These are phyloP conservation scores for Moxostoma hubbsi DNA, from an alignment of 2,797 vertebrate species.

Conservation along the genomic window DNA sequence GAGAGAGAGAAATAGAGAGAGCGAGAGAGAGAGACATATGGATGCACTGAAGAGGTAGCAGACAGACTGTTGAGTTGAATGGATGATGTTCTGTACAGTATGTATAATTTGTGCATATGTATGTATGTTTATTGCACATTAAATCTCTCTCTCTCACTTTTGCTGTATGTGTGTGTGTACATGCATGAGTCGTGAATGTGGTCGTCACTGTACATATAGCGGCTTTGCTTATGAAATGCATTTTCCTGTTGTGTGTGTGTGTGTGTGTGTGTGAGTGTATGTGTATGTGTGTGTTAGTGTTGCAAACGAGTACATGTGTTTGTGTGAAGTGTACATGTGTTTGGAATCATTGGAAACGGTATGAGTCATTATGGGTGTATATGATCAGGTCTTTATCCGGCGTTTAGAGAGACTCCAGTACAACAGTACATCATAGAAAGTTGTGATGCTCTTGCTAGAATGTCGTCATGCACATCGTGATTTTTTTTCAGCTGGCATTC, in stretches of 20 bases:
- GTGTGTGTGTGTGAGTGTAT: slow-evolving; percentile 8
- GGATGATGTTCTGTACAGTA: slow-evolving; percentile 6
- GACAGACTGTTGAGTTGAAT: slow-evolving; percentile 42
- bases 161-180: slow-evolving; percentile 37
- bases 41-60: slow-evolving; percentile 66
- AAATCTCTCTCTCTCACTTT: slow-evolving; percentile 5
- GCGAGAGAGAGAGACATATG: slow-evolving; percentile 60
- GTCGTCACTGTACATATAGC: slow-evolving; percentile 52
- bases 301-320: slow-evolving; percentile 20
- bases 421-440: slow-evolving; percentile 23
- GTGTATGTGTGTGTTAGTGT: slow-evolving; percentile 45
- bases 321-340: slow-evolving; percentile 3
- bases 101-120: slow-evolving; percentile 37
- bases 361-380: too few relatives aligned
- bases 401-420: neutral
- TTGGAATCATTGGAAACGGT: too few relatives aligned
- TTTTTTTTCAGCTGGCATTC: slow-evolving; percentile 12
- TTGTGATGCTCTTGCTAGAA: slow-evolving; percentile 1
- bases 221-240: slow-evolving; percentile 49
- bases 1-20: slow-evolving; percentile 62
- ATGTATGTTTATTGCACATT: slow-evolving; percentile 54
- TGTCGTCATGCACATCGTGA: slow-evolving; percentile 17
- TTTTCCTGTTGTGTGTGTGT: neutral
- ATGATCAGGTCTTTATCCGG: neutral
- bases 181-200: slow-evolving; percentile 53